These are phyloP conservation scores for Diachrysia chrysitis DNA, from an alignment of 2,888 invertebrate species.

Conservation along the genomic window DNA sequence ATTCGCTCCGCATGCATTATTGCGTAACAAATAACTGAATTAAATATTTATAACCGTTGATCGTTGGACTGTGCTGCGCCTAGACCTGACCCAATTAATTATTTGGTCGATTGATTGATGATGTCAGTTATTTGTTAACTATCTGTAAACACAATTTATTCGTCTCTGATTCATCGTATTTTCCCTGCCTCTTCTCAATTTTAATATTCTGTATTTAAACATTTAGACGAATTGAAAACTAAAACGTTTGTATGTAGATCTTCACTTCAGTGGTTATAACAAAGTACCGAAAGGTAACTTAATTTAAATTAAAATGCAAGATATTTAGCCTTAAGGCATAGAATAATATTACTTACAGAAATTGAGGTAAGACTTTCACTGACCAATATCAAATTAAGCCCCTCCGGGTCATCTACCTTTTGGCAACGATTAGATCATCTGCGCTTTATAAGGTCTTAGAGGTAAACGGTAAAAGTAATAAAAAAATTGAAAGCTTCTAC, in stretches of 20 bases:
- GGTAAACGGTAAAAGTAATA: background rate
- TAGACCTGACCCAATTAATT: constrained; percentile 4
- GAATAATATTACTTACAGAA: constrained; percentile 2
- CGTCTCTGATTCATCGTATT: background rate
- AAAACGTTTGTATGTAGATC: too few relatives aligned
- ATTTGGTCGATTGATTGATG: background rate
- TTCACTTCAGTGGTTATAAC: background rate
- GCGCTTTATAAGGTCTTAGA: background rate
- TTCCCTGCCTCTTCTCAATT: background rate
- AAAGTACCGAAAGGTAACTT: constrained; percentile 15
- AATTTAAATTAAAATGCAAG: background rate
- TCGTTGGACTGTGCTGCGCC: background rate
- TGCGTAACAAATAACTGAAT: too few relatives aligned
- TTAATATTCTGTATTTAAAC: too few relatives aligned
- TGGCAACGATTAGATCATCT: background rate
- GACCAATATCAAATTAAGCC: background rate
- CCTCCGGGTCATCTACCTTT: background rate
- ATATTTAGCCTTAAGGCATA: constrained; percentile 12
- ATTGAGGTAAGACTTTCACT: constrained; percentile 32
- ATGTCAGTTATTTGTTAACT: background rate
- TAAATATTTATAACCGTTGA: too few relatives aligned
- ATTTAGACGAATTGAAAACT: too few relatives aligned
- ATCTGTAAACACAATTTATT: background rate
- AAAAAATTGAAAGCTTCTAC: background rate
- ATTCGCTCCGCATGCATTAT: too few relatives aligned